Evolutionary conservation across 2,797 vertebrate species (phyloP).

Genomic region (Denticeps clupeoides): DNA sequence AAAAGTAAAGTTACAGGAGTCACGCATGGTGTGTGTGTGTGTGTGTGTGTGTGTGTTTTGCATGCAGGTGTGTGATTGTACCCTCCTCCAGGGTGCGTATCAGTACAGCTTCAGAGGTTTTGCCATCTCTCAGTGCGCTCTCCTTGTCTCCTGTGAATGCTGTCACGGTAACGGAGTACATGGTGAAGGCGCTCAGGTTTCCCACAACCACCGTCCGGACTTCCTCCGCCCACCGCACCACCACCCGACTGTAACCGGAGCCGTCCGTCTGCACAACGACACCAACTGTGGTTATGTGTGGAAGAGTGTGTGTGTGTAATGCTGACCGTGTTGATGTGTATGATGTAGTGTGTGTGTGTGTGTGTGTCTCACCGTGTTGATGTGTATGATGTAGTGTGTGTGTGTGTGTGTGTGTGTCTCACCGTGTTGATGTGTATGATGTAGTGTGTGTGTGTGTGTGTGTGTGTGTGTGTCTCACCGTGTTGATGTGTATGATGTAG

Average conservation of each 20-base stretch:
- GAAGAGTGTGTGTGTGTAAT: no score
- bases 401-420: no score
- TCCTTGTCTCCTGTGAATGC: constrained; percentile 75
- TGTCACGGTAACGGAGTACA: constrained; percentile 71
- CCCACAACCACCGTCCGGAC: constrained; percentile 62
- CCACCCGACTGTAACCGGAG: constrained; percentile 61
- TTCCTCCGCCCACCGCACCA: constrained; percentile 64
- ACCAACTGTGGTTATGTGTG: no score
- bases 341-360: no score
- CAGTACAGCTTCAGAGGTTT: constrained; percentile 56
- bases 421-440: no score
- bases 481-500: no score
- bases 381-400: no score
- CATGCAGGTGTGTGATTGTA: no score
- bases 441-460: no score
- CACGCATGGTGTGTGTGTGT: background rate
- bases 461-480: constrained; percentile 13
- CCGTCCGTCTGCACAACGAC: constrained; percentile 75
- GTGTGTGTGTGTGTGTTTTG: no score
- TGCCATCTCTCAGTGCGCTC: constrained; percentile 65
- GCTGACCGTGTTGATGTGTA: no score
- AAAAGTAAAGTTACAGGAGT: constrained; percentile 1
- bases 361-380: no score
- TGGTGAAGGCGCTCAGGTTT: constrained; percentile 78
- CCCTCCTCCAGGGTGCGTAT: constrained; percentile 82